Evolutionary conservation across 2,888 invertebrate species (phyloP), one percentile per base, ranked within the genome.

Genomic region (Congeria kusceri): DNA sequence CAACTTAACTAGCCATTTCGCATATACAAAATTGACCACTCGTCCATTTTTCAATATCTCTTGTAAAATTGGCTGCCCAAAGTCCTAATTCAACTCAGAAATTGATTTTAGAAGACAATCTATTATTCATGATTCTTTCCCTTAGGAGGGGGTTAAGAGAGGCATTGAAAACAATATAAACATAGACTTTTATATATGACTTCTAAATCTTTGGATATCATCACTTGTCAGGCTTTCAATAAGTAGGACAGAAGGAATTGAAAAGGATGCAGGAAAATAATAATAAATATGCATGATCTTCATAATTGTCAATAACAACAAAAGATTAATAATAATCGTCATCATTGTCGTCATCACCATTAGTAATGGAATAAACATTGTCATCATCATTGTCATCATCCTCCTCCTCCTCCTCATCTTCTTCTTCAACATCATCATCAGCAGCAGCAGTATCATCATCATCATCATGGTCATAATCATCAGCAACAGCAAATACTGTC

Each of bases 1-100:
- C 25, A 20, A 53, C 53, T 53, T 79, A 79, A 79, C 59, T 62
- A 47, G 61, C 20, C 53, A 53, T 65, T 70, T 61, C 39, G 39
- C 72, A 72, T 80, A 76, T 80, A 76, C 76, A 80, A 77, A 79
- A 80, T 69, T 80, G 80, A 80, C 80, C 80, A 76, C 63, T 73
- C 15, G 72, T 61, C 69, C 76, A 80, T 73, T 80, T 80, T 77
- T 80, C 80, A 80, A 80, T 80, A 80, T 80, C 80, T 65, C 80
- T 65, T 65, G 80, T 80, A 71, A 80, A 80, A 80, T 72, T 80
- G 75, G 80, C 75, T 76, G 68, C 64, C 67, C 64, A 64, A 64
- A 23, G 61, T 59, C 80, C 72, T 80, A 80, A 80, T 80, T 80
- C 80, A 73, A 80, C 73, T 80, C 76, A 80, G 80, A 77, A 77